phyloP scores from a whole-genome alignment of 2,797 vertebrate species.

The Chanos chanos region DNA sequence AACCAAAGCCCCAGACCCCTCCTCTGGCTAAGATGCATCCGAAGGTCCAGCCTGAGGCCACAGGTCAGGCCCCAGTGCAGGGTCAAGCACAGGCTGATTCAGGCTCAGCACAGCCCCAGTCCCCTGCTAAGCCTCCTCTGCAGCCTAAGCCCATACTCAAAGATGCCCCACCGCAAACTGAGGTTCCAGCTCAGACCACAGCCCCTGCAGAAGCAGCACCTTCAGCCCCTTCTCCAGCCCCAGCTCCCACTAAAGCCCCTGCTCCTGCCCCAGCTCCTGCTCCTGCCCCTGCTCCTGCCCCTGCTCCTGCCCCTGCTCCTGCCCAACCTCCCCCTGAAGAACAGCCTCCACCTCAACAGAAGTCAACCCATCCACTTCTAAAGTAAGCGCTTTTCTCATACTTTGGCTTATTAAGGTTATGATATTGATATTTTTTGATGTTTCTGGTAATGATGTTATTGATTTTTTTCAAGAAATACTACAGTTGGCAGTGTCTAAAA shows the following conservation, averaged over 20 bases:
- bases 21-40: constrained; percentile 57
- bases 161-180: constrained; percentile 68
- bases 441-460: too few species aligned
- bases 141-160: constrained; percentile 54
- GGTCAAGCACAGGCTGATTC: constrained; percentile 39
- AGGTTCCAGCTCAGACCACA: constrained; percentile 46
- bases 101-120: constrained; percentile 45
- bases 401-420: too few species aligned
- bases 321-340: constrained; percentile 67
- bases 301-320: constrained; percentile 36
- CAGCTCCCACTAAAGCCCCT: constrained; percentile 14
- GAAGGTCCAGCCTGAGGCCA: constrained; percentile 44
- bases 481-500: too few species aligned
- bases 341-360: constrained; percentile 75
- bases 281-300: constrained; percentile 11
- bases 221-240: constrained; percentile 5
- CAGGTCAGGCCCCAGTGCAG: constrained; percentile 41
- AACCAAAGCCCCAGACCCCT: constrained; percentile 74
- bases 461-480: too few species aligned
- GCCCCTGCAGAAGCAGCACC: constrained; percentile 24
- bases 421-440: too few species aligned
- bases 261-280: not conserved
- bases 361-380: constrained; percentile 87
- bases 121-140: constrained; percentile 41
- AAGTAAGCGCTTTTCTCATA: constrained; percentile 83